Evolutionary conservation across 1,140 invertebrate genomes (phyloP).

Genomic region (Grapholita molesta): DNA sequence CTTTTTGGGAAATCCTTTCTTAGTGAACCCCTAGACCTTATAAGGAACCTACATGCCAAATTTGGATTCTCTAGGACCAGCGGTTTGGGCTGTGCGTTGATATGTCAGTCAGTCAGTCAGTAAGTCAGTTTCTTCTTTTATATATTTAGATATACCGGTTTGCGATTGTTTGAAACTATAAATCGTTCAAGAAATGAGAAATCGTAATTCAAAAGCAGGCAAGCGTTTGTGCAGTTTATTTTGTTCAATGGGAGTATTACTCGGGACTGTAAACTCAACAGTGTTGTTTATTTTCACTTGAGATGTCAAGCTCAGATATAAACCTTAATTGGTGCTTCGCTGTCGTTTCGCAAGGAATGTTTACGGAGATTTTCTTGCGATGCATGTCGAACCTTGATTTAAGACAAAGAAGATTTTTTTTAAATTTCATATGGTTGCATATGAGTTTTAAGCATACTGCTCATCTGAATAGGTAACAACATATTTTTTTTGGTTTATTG

Average conservation of each 20-base stretch:
- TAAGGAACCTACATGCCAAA: no score
- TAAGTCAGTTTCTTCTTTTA: no score
- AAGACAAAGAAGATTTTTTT: no score
- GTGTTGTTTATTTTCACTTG: slow-evolving; percentile 17
- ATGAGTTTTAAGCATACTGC: no score
- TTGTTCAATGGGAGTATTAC: not conserved
- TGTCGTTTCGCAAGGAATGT: not conserved
- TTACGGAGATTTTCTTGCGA: not conserved
- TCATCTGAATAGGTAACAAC: no score
- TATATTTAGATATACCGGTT: not conserved
- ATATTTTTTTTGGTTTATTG: no score
- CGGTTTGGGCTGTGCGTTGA: no score
- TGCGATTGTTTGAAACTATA: not conserved
- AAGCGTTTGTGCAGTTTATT: not conserved
- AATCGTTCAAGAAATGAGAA: not conserved
- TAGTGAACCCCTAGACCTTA: no score
- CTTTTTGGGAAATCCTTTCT: no score
- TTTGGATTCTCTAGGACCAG: no score
- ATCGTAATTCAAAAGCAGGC: not conserved
- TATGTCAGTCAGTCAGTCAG: no score
- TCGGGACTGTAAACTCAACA: slow-evolving; percentile 7
- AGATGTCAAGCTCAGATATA: slow-evolving; percentile 15
- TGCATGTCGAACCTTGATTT: not conserved
- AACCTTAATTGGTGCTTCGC: slow-evolving; percentile 12
- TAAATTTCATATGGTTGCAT: no score